Percentiles rank a stretch among this genome's conserved stretches.
phyloP scores from a whole-genome alignment of 2,888 invertebrate species.

The Eupeodes luniger region DNA sequence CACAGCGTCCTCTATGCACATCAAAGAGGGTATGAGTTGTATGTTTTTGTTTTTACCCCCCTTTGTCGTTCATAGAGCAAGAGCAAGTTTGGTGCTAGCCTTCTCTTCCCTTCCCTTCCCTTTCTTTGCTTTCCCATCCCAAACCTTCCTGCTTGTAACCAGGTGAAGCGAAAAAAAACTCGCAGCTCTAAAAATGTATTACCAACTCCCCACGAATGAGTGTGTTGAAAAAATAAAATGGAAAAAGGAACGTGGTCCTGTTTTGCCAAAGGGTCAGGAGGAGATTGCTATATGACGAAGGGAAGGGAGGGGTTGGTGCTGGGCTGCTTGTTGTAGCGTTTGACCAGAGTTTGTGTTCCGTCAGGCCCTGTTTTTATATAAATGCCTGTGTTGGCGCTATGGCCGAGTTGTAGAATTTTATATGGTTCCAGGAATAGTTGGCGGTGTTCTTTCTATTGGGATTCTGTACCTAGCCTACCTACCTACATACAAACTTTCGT shows the following conservation, averaged over 20 bases:
- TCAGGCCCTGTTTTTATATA: slow-evolving; percentile 23
- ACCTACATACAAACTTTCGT: too few species aligned
- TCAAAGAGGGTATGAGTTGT: slow-evolving; percentile 31
- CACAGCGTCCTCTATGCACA: slow-evolving; percentile 50
- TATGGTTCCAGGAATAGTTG: slow-evolving; percentile 70
- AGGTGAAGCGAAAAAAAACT: slow-evolving; percentile 32
- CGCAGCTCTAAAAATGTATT: slow-evolving; percentile 67
- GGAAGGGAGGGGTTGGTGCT: not conserved
- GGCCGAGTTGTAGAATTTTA: slow-evolving; percentile 53
- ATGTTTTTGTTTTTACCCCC: slow-evolving; percentile 57
- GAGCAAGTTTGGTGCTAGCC: slow-evolving; percentile 10
- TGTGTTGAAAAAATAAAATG: slow-evolving; percentile 13
- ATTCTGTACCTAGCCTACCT: not conserved
- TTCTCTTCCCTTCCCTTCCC: too few species aligned
- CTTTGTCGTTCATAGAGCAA: slow-evolving; percentile 11
- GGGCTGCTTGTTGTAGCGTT: not conserved
- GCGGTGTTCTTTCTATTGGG: slow-evolving; percentile 68
- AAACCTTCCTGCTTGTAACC: slow-evolving; percentile 28
- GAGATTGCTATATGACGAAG: not conserved
- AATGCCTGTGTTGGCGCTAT: slow-evolving; percentile 46
- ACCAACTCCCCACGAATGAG: slow-evolving; percentile 29
- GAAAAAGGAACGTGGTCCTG: slow-evolving; percentile 27
- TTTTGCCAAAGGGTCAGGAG: not conserved
- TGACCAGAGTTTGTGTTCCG: slow-evolving; percentile 34
- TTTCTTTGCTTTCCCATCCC: slow-evolving; percentile 6